A percentile compares a stretch with the other conserved stretches of the same genome.
These are phyloP conservation scores for Microctenopoma stevenorrisi DNA, from an alignment of 2,797 vertebrate genomes.

Conservation along the genomic window DNA sequence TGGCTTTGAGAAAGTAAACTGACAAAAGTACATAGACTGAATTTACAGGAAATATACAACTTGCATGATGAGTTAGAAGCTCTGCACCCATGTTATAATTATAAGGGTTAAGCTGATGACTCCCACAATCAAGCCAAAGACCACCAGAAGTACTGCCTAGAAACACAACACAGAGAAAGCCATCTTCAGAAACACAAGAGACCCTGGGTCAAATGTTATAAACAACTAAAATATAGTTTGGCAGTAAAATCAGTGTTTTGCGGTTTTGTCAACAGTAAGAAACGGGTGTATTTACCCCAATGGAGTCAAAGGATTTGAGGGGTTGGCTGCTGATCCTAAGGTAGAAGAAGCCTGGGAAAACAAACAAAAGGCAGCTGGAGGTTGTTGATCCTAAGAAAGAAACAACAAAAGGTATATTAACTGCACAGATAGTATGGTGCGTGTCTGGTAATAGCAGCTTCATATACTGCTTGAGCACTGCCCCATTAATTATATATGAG, in stretches of 20 bases:
- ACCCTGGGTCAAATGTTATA: not conserved
- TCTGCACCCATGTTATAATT: slow-evolving; percentile 84
- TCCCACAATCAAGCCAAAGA: slow-evolving; percentile 89
- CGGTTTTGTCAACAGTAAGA: not conserved
- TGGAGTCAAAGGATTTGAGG: slow-evolving; percentile 85
- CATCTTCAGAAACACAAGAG: not conserved
- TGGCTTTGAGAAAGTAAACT: not conserved
- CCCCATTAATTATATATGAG: slow-evolving; percentile 58
- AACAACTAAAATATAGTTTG: not conserved
- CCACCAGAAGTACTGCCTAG: slow-evolving; percentile 78
- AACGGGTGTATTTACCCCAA: slow-evolving; percentile 85
- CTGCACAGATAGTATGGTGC: not conserved
- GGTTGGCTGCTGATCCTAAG: slow-evolving; percentile 89
- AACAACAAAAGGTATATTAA: slow-evolving; percentile 20
- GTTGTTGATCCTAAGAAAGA: slow-evolving; percentile 88
- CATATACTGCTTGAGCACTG: slow-evolving; percentile 39
- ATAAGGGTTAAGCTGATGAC: slow-evolving; percentile 88
- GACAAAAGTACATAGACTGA: not conserved
- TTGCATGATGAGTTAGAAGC: slow-evolving; percentile 55
- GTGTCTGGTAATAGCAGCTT: slow-evolving; percentile 34
- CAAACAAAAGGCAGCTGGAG: slow-evolving; percentile 92
- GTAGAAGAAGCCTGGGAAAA: slow-evolving; percentile 95
- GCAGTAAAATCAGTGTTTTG: not conserved
- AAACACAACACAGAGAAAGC: slow-evolving; percentile 35
- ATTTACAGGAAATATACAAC: not conserved